phyloP scores from a whole-genome alignment of 2,888 invertebrate genomes.

The Yponomeuta cagnagella region DNA sequence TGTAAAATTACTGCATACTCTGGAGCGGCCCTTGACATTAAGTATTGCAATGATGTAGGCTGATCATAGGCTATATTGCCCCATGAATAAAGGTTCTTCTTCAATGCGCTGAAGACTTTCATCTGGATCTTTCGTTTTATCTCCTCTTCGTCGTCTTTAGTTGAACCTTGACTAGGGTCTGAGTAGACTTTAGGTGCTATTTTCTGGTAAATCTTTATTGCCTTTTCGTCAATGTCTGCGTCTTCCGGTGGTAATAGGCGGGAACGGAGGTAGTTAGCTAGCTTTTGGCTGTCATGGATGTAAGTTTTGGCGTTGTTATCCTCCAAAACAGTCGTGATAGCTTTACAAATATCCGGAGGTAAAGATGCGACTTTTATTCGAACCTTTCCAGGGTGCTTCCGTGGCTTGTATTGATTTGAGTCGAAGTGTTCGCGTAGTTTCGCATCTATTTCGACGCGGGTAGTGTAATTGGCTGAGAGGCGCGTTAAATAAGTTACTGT shows the following conservation, averaged over 20 bases:
- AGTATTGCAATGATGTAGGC: conserved; percentile 80
- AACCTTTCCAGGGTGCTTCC: conserved; percentile 83
- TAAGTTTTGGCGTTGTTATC: conserved; percentile 77
- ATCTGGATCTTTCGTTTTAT: conserved; percentile 66
- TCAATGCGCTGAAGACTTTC: conserved; percentile 74
- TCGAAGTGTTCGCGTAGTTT: conserved; percentile 64
- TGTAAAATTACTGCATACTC: conserved; percentile 84
- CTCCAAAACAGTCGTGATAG: conserved; percentile 70
- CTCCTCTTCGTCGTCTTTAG: conserved; percentile 48
- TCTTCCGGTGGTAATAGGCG: conserved; percentile 81
- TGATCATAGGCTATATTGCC: conserved; percentile 81
- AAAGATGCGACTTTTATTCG: conserved; percentile 68
- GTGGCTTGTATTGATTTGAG: conserved; percentile 76
- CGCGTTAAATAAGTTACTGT: conserved; percentile 37
- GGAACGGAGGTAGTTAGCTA: conserved; percentile 77
- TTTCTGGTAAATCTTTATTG: conserved; percentile 50
- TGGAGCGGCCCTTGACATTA: conserved; percentile 80
- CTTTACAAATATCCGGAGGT: conserved; percentile 76
- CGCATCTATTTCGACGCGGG: conserved; percentile 68
- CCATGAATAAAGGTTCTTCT: conserved; percentile 82
- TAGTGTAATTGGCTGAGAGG: conserved; percentile 43
- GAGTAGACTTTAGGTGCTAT: conserved; percentile 48
- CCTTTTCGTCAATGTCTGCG: conserved; percentile 59
- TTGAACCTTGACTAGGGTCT: conserved; percentile 34
- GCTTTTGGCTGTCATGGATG: conserved; percentile 64